A percentile compares a stretch with the other conserved stretches of the same genome.
Evolutionary conservation across 2,113 vertebrate species (phyloP).

Genomic region (Cheirogaleus medius): DNA sequence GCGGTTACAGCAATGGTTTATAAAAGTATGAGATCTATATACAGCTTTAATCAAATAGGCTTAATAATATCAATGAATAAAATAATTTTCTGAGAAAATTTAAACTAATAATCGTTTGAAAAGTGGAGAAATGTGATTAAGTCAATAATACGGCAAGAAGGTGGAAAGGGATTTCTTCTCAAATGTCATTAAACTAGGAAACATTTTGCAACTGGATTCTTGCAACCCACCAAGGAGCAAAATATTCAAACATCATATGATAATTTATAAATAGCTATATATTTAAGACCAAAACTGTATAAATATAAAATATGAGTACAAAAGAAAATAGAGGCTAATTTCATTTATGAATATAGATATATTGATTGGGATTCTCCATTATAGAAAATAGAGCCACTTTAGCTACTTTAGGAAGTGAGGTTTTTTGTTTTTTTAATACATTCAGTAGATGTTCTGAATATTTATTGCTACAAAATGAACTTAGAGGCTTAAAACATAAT

Average conservation of each 20-base stretch:
- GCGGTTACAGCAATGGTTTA: background rate
- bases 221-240: background rate
- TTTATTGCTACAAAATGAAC: background rate
- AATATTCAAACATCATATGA: background rate
- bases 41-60: background rate
- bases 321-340: background rate
- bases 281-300: background rate
- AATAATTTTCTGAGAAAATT: constrained; percentile 9
- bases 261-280: background rate
- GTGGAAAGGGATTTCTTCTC: background rate
- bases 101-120: background rate
- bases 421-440: background rate
- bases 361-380: background rate
- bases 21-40: background rate
- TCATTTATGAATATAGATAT: background rate
- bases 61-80: background rate
- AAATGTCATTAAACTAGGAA: background rate
- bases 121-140: background rate
- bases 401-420: background rate
- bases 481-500: background rate
- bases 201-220: background rate
- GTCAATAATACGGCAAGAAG: background rate
- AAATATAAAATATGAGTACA: background rate
- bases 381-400: background rate
- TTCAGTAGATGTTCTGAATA: background rate